These are phyloP conservation scores for Tenrec ecaudatus DNA, from an alignment of 2,113 vertebrate species.

Conservation along the genomic window DNA sequence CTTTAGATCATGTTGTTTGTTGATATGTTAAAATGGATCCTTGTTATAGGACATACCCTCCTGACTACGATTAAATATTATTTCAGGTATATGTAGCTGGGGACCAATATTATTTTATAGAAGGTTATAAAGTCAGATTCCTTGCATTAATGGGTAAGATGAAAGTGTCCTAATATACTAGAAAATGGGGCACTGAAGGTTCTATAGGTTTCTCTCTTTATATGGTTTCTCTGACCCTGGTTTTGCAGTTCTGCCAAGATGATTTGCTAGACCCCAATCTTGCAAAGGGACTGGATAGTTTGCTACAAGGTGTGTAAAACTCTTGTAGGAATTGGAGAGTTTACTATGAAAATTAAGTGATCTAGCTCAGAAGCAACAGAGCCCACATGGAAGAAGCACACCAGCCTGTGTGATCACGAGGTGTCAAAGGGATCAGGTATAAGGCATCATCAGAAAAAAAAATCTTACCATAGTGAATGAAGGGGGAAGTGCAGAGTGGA, in stretches of 20 bases:
- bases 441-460: no score
- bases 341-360: neutral
- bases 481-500: no score
- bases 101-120: neutral
- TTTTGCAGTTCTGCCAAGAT: neutral
- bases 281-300: no score
- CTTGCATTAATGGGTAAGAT: neutral
- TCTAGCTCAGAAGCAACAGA: no score
- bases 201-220: neutral
- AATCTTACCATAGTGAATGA: no score
- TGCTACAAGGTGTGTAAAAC: neutral
- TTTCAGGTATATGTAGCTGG: neutral
- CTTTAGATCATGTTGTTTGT: neutral
- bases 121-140: neutral
- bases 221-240: neutral
- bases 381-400: no score
- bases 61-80: neutral
- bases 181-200: neutral
- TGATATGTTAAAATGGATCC: neutral
- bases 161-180: neutral
- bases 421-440: no score
- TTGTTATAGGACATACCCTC: neutral
- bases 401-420: no score
- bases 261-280: neutral
- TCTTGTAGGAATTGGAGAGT: neutral